Percentiles rank a stretch among this genome's conserved stretches.
Conservation (phyloP, 2,888 invertebrate genomes). For the Chesias legatella region DNA sequence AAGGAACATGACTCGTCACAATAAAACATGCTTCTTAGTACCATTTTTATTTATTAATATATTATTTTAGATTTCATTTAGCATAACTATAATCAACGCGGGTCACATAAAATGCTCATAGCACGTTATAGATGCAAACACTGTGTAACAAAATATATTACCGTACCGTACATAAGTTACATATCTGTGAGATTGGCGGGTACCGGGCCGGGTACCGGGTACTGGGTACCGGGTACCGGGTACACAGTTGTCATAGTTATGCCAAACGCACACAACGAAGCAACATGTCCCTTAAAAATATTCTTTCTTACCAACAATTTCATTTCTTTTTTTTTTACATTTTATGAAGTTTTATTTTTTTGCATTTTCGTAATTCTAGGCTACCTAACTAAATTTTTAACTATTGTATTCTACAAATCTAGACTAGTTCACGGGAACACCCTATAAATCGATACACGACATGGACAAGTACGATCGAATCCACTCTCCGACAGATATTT, state of each 20-base stretch:
- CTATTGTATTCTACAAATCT: conserved; percentile 80
- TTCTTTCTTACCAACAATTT: conserved; percentile 83
- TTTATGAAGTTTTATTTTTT: conserved; percentile 79
- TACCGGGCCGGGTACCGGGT: no score
- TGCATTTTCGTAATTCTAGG: conserved; percentile 81
- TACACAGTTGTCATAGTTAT: conserved; percentile 78
- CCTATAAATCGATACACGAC: conserved; percentile 76
- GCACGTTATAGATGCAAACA: conserved; percentile 81
- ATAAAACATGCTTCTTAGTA: conserved; percentile 81
- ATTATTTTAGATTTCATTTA: conserved; percentile 78
- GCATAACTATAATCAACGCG: conserved; percentile 81
- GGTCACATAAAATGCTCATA: conserved; percentile 80
- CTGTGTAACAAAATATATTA: conserved; percentile 80
- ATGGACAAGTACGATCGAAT: conserved; percentile 79
- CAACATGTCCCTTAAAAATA: conserved; percentile 83
- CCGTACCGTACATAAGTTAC: conserved; percentile 72
- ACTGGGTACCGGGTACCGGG: no score
- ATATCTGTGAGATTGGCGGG: conserved; percentile 77
- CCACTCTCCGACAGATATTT: conserved; percentile 67
- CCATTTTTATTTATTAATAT: conserved; percentile 79
- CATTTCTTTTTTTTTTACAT: conserved; percentile 80
- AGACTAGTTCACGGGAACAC: conserved; percentile 81
- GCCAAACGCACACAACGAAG: conserved; percentile 80
- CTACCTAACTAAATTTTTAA: conserved; percentile 79
- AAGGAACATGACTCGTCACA: conserved; percentile 81